Base-by-base conservation (phyloP, 2,113 vertebrate genomes). In the Ardeotis arabs region DNA sequence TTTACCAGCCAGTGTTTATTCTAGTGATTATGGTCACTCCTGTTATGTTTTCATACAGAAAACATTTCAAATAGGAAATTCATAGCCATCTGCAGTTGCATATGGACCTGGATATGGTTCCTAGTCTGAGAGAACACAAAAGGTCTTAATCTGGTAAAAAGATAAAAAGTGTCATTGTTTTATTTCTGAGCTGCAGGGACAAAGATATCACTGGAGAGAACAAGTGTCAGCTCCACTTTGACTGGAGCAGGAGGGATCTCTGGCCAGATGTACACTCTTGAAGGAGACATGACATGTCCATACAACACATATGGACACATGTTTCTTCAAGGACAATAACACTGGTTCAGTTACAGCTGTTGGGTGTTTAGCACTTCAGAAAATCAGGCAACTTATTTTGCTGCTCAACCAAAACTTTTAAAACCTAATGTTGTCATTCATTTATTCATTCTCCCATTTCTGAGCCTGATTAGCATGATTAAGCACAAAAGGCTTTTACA, bases 51-150 rank as follows among this genome's bases (percentile, higher is more conserved):
- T 60, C 27, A 29, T 39, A 52, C 29, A 8, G 41, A 79, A 83
- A 73, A 73, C 8, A 75, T 69, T 62, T 81, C 52, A 47, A 60
- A 12, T 15, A 45, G n/a, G 15, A 84, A 66, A 74, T 70, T 64
- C 1, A 1, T 55, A 63, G 20, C 5, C 24, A 7, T 11, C 62
- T 75, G 20, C 5, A 50, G 18, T 18, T 73, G 3, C 5, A 3
- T 59, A 8, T 37, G 12, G 28, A 63, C 14, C 6, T 55, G 16
- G 9, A 23, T 81, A n/a, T 22, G 4, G 7, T 27, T 87, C 7
- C 14, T 69, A 24, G 7, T 35, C 31, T 62, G 41, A 24, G 14
- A 49, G 12, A 64, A 44, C 4, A 55, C 14, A 35, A 35, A 63
- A 64, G 25, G 2, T 60, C 11, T 27, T 60, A n/a, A 22, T 64